Evolutionary conservation across 2,888 invertebrate species (phyloP).

Genomic region (Rotaria macrura): DNA sequence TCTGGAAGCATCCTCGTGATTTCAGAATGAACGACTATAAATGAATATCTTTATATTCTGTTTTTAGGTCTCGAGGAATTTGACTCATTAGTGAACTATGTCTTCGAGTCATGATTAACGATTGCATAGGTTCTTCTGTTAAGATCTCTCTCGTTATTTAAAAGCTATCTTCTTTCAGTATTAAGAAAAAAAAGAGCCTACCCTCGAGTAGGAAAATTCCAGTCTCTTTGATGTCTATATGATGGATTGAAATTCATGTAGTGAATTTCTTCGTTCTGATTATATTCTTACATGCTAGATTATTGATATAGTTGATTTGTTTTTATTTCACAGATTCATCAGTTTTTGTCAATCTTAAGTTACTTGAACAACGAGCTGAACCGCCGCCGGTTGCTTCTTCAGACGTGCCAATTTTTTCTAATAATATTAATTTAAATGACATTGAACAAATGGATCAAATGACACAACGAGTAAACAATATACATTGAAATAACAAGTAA

Average conservation of each 20-base stretch:
- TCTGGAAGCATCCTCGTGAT: too few species aligned
- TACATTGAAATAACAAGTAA: not conserved
- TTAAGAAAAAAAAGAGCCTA: too few species aligned
- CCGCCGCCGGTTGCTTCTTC: not conserved
- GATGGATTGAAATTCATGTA: not conserved
- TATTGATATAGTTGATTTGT: not conserved
- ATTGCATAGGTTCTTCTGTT: too few species aligned
- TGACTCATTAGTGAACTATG: too few species aligned
- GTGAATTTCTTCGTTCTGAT: not conserved
- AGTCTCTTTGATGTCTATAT: not conserved
- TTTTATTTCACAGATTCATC: not conserved
- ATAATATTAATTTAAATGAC: not conserved
- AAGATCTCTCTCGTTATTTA: too few species aligned
- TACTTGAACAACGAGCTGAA: not conserved
- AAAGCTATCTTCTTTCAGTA: too few species aligned
- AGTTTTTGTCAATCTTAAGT: not conserved
- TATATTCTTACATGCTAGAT: not conserved
- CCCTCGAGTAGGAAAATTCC: too few species aligned
- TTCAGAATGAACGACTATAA: too few species aligned
- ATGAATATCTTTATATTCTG: too few species aligned
- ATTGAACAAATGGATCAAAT: constrained; percentile 12
- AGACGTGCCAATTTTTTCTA: constrained; percentile 7
- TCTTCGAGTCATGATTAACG: too few species aligned
- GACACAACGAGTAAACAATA: not conserved
- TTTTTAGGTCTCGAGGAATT: too few species aligned